Evolutionary conservation across 2,113 vertebrate species (phyloP), one percentile per base, ranked within the genome.

Genomic region (Spea bombifrons): DNA sequence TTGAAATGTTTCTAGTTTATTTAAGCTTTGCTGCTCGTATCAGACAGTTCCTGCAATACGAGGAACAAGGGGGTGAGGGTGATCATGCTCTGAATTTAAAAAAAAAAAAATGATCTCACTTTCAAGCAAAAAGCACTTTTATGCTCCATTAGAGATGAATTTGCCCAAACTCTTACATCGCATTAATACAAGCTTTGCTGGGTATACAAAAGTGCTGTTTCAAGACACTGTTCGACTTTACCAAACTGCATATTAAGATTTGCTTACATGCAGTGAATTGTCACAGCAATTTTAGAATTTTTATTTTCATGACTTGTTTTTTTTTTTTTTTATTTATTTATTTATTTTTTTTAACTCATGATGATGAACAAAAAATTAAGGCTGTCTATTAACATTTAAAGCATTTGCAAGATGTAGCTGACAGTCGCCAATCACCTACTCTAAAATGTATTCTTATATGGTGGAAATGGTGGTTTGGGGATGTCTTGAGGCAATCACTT

Each of bases 1-100:
- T 93, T 93, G 90, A 94, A 93, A 92, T 93, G 89, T 93, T 92
- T 92, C 92, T 90, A 92, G 88, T 92, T 92, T 92, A 92, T 93
- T 92, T 92, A 92, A 94, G 91, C 90, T 92, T 91, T 92, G 88
- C 89, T 91, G 92, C 90, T 90, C 91, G 91, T 90, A 92, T 91
- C 91, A 93, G 90, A 92, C 91, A 91, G 92, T 92, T 92, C 91
- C 90, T 91, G 86, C n/a, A 82, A 89, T 9, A 74, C 74, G 64
- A 80, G 64, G 44, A 71, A 45, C 12, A 64, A 79, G 59, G 49
- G 50, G 50, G 88, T 90, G 90, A 86, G 84, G 86, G 88, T 90
- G 90, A 92, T 92, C 92, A 93, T 92, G 92, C 92, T 90, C 91
- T 90, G 92, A 93, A 92, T 93, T 92, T 92, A 92, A 92, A 12